phyloP scores from a whole-genome alignment of 2,797 vertebrate species.

The Varecia variegata region DNA sequence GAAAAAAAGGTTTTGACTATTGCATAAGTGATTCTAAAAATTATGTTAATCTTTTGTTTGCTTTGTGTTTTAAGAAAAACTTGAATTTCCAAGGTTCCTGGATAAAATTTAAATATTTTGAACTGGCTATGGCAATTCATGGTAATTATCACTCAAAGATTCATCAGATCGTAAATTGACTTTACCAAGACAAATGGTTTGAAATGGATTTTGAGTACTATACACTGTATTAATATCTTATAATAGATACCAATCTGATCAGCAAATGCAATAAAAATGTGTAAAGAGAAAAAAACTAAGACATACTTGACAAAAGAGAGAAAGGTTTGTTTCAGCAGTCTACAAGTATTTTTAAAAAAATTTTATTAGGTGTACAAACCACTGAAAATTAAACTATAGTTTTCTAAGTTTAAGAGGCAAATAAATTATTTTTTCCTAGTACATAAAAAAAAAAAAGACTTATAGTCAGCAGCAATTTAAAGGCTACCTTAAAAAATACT shows the following conservation, averaged over 20 bases:
- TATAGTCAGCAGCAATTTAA: conserved; percentile 31
- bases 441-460: conserved; percentile 39
- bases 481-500: conserved; percentile 9
- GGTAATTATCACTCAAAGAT: not conserved
- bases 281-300: not conserved
- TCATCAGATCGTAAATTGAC: conserved; percentile 11
- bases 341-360: not conserved
- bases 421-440: conserved; percentile 37
- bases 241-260: not conserved
- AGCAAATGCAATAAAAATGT: conserved; percentile 30
- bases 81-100: not conserved
- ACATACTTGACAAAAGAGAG: not conserved
- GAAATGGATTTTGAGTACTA: not conserved
- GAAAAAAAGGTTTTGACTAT: not conserved
- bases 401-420: conserved; percentile 39
- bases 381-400: conserved; percentile 31
- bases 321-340: not conserved
- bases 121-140: not conserved
- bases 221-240: not conserved
- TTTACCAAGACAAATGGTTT: conserved; percentile 2
- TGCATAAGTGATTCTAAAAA: not conserved
- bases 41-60: not conserved
- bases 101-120: conserved; percentile 45
- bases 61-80: not conserved
- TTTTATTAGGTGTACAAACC: not conserved